Percentiles rank a stretch among this genome's conserved stretches.
These are phyloP conservation scores for Macrotis lagotis DNA, from an alignment of 2,113 vertebrate genomes.

Conservation along the genomic window DNA sequence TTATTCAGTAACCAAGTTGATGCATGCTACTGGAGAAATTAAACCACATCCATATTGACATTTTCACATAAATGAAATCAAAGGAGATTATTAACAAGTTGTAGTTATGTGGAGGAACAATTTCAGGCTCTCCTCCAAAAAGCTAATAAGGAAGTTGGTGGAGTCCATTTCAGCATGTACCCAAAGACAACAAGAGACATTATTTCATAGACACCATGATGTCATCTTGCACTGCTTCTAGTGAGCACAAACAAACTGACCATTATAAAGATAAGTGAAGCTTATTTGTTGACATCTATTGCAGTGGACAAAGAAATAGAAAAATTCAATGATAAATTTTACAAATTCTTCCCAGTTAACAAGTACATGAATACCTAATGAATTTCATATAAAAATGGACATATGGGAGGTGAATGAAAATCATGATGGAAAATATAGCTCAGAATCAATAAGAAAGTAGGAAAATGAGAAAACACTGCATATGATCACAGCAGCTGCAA, in stretches of 20 bases:
- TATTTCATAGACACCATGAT: neutral
- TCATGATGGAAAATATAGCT: neutral
- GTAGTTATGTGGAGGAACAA: neutral
- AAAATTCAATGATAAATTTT: neutral
- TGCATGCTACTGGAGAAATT: neutral
- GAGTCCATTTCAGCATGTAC: neutral
- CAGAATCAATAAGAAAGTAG: neutral
- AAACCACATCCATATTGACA: neutral
- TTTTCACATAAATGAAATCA: neutral
- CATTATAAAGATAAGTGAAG: neutral
- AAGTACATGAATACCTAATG: neutral
- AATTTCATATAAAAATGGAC: neutral
- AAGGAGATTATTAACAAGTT: neutral
- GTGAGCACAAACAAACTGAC: neutral
- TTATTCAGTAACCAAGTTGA: neutral
- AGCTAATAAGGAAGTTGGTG: neutral
- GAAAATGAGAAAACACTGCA: neutral
- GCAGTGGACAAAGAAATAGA: neutral
- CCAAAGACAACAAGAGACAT: neutral
- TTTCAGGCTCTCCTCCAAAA: neutral
- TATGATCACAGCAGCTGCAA: neutral
- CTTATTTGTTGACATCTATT: neutral
- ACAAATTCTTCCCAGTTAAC: neutral
- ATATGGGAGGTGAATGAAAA: neutral
- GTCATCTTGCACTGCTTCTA: neutral